These are phyloP conservation scores for Amphimallon solstitiale DNA, from an alignment of 2,888 invertebrate species.

Conservation along the genomic window DNA sequence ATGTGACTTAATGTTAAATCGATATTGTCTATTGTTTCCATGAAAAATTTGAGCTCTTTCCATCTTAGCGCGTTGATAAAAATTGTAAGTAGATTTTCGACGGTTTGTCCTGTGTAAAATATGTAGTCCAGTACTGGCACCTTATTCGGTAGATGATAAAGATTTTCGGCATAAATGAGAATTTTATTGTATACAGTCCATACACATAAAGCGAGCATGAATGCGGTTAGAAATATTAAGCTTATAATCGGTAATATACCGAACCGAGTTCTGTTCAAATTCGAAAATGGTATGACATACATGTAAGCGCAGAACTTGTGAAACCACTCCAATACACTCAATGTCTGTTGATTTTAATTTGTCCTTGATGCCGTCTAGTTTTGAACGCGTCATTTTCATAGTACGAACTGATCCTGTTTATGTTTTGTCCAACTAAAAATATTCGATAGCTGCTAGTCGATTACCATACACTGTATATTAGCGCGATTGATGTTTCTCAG, in stretches of 20 bases:
- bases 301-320: constrained; percentile 6
- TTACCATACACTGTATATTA: too few species aligned
- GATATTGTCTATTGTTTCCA: background rate
- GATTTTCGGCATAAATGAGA: background rate
- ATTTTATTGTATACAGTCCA: background rate
- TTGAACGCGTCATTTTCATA: too few species aligned
- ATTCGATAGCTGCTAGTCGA: too few species aligned
- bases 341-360: background rate
- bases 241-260: background rate
- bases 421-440: too few species aligned
- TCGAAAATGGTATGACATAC: background rate
- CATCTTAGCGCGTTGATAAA: background rate
- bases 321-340: background rate
- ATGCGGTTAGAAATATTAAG: background rate
- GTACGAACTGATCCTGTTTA: background rate
- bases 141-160: background rate
- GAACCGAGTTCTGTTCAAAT: background rate
- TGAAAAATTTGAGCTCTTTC: background rate
- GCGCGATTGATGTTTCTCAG: too few species aligned
- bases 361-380: background rate
- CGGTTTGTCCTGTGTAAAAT: constrained; percentile 1
- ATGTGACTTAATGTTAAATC: background rate
- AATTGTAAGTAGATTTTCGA: constrained; percentile 3
- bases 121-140: background rate
- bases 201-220: background rate